Evolutionary conservation across 2,113 vertebrate genomes (phyloP).

Genomic region (Pterocles orientalis): DNA sequence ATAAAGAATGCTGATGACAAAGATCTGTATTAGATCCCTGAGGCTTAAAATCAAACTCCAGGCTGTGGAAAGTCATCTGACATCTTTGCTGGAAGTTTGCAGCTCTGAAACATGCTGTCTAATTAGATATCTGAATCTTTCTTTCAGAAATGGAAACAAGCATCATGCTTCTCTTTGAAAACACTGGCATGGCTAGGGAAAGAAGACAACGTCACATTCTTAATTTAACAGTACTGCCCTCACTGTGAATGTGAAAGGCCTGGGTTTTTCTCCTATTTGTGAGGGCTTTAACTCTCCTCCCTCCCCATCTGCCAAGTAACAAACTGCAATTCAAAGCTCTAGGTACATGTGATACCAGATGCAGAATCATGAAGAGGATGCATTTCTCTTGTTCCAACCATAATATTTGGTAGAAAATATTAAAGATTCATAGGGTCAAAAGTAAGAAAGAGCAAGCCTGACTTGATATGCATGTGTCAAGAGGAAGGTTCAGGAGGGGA

Average conservation of each 20-base stretch:
- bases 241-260: not conserved
- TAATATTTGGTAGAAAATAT: not conserved
- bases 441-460: not conserved
- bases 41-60: not conserved
- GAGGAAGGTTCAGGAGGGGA: not conserved
- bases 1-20: not conserved
- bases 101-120: not conserved
- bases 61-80: not conserved
- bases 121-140: not conserved
- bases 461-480: accelerated
- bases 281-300: not conserved
- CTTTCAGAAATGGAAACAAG: not conserved
- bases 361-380: not conserved
- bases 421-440: not conserved
- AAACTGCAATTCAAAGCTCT: not conserved
- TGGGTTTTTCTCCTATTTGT: not conserved
- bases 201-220: not conserved
- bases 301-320: not conserved
- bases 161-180: not conserved
- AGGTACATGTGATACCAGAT: not conserved
- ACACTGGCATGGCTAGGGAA: accelerated
- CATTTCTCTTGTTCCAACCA: not conserved
- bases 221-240: not conserved
- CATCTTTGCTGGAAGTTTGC: not conserved
- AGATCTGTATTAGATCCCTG: not conserved